Conservation (phyloP, 1,140 invertebrate genomes). For the Heliothis subflexa region DNA sequence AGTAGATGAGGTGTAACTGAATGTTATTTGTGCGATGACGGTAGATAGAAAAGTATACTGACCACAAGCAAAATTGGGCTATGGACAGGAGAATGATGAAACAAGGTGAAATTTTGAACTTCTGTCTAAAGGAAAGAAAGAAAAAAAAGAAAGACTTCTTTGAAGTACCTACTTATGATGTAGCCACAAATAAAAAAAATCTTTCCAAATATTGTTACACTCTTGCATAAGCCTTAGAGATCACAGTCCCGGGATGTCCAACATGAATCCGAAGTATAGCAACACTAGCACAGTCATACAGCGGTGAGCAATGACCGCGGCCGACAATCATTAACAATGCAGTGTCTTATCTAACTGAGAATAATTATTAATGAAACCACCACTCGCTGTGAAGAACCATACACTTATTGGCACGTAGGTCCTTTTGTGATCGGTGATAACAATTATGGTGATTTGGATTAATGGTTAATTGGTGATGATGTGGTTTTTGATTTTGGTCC, state of each 20-base stretch:
- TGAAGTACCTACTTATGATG: too few relatives aligned
- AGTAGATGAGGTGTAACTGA: too few relatives aligned
- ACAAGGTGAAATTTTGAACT: too few relatives aligned
- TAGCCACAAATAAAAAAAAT: too few relatives aligned
- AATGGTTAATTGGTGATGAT: constrained; percentile 34
- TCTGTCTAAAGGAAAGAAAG: too few relatives aligned
- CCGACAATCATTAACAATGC: constrained; percentile 80
- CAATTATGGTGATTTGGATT: constrained; percentile 31
- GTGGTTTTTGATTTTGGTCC: neutral
- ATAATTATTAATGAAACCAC: constrained; percentile 86
- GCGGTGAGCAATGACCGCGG: constrained; percentile 77
- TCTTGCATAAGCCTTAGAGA: too few relatives aligned
- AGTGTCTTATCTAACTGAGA: constrained; percentile 84
- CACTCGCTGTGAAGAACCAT: constrained; percentile 73
- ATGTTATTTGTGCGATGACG: too few relatives aligned
- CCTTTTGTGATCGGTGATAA: constrained; percentile 29
- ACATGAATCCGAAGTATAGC: neutral
- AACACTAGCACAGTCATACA: constrained; percentile 60
- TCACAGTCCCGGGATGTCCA: neutral
- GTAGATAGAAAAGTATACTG: too few relatives aligned
- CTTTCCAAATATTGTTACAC: too few relatives aligned
- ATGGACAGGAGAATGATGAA: too few relatives aligned
- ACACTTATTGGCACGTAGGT: constrained; percentile 56
- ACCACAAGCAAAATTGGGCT: too few relatives aligned
- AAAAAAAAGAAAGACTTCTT: too few relatives aligned